These are phyloP conservation scores for Seira sanloemensis DNA, from an alignment of 2,888 invertebrate species.

Conservation along the genomic window DNA sequence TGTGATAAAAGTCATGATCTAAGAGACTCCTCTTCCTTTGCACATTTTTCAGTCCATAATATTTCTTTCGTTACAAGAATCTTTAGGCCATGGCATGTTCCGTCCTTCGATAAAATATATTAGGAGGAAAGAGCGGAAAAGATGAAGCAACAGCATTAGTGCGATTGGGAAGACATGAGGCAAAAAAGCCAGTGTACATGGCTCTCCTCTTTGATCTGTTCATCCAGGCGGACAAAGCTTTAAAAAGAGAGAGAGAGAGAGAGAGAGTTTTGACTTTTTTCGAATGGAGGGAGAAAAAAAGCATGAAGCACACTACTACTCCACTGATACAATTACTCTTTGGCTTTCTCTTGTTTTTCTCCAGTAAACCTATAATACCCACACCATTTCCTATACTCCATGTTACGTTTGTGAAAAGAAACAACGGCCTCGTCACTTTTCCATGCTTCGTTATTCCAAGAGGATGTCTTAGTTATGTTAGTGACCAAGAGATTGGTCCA, in stretches of 20 bases:
- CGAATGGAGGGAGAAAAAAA: neutral
- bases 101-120: neutral
- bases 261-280: neutral
- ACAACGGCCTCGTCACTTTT: neutral
- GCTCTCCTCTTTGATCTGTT: conserved; percentile 53
- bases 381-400: neutral
- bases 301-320: neutral
- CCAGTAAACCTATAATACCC: neutral
- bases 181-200: conserved; percentile 11
- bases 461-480: neutral
- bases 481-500: too few relatives aligned
- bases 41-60: neutral
- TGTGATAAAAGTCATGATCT: conserved; percentile 4
- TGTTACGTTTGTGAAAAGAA: too few relatives aligned
- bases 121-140: neutral
- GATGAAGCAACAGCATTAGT: conserved; percentile 33
- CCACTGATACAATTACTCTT: conserved; percentile 53
- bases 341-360: neutral
- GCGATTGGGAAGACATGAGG: conserved; percentile 7
- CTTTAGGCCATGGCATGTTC: too few relatives aligned
- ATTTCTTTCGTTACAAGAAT: neutral
- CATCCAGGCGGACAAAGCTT: conserved; percentile 33
- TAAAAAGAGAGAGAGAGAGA: conserved; percentile 10
- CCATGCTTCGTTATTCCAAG: neutral
- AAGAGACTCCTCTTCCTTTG: neutral